Base-by-base conservation (phyloP, 2,888 invertebrate species). In the Acanthococcus lagerstroemiae region DNA sequence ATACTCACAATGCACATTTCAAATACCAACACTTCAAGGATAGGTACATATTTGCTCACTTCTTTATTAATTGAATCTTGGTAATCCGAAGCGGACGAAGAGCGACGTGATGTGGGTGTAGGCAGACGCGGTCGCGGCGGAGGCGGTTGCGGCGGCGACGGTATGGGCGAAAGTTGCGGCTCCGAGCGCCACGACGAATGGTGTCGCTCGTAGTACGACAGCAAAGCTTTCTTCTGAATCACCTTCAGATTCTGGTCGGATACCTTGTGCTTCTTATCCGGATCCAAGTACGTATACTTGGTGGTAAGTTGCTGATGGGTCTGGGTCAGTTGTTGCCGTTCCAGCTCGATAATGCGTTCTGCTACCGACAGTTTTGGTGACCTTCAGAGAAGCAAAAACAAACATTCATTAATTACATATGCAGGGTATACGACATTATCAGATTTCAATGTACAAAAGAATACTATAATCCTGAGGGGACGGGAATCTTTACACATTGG, bases 121-220 rank as follows among this genome's bases (percentile, higher is more conserved):
- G 68, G 72, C 68, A 57, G 67, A 57, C 52, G 60, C 45, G 27
- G 71, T 55, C 68, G 73, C 72, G 70, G 76, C 4, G 70, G 70
- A 4, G 71, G 71, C 0, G 72, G 71, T 19, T 70, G 69, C 60
- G 72, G 71, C 24, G 73, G 70, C 45, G 70, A 68, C 63, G 69
- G 68, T 9, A 68, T 67, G 22, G 70, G 76, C 1, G 80, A 78
- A 9, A 82, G 73, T 66, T 82, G 81, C 0, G 83, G 83, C 70
- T 83, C 83, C 0, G 83, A 82, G 63, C 81, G 76, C 82, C 82
- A 83, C 12, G 79, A 76, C 15, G 70, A 75, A 58, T 83, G 82
- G 71, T 88, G 87, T 55, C 88, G 79, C 73, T 90, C 88, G 75
- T 89, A 88, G 73, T 87, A 90, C 1, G 87, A 87, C 67, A 88